Evolutionary conservation across 92 coral and sea anemone species (phyloP), one percentile per base, ranked within the genome.

Genomic region (Parazoanthus swiftii): DNA sequence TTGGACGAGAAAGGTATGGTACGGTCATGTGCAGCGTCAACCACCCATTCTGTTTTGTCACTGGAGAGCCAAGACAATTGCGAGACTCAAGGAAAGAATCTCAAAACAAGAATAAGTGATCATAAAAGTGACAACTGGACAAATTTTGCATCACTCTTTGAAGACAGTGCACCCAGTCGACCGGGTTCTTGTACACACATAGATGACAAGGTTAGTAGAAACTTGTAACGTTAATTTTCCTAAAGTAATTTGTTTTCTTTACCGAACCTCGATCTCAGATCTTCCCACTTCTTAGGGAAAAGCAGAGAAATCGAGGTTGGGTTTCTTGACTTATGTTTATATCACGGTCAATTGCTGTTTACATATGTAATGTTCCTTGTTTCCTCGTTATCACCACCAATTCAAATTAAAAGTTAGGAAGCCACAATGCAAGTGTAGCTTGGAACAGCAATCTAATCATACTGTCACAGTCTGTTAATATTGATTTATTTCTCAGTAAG

Each of bases 131-230:
- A 84, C 1, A 84, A 43, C 42, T 70, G 20, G 38, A 48, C 35
- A 46, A 71, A 43, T 37, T 42, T 70, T 83, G 77, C 25, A 9
- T 44, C 63, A 15, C 66, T 50, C 23, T 46, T 74, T 70, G 15
- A 84, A 35, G 38, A 71, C 23, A 42, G 68, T 56, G 10, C 6
- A 80, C 20, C 38, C 72, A 35, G 21, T 6, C 77, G 15, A 21
- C 20, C 8, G 33, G 76, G 8, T 44, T 43, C 87, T 50, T 50
- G 26, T 33, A 46, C 20, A 33, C 20, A 39, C 63, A 71, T 59
- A 68, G 48, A 46, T 0, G 87, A 48, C 37, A 71, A 84, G 87
- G 87, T 84, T 71, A 48, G 87, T 56, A 35, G 14, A 63, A 54
- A 54, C 59, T 63, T 3, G 15, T 63, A 63, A 63, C 33, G 66